These are phyloP conservation scores for Drosophila navojoa DNA, from an alignment of 1,140 invertebrate genomes.

Conservation along the genomic window DNA sequence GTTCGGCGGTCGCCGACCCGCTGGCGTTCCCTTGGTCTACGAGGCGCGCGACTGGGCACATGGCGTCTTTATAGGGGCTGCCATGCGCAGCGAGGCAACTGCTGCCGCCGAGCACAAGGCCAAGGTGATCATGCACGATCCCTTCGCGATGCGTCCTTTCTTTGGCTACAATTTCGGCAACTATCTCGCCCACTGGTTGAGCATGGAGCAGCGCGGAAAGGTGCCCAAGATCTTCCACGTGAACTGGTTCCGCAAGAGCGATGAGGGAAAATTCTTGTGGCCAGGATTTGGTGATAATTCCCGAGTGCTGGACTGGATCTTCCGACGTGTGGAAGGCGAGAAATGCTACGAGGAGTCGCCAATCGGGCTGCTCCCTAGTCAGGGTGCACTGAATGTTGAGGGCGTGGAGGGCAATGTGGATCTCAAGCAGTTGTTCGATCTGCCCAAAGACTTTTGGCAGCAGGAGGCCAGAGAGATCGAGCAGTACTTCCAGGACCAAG, in stretches of 20 bases:
- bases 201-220: constrained; percentile 87
- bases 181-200: constrained; percentile 95
- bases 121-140: constrained; percentile 96
- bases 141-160: constrained; percentile 98
- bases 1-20: constrained; percentile 95
- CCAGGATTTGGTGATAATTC: constrained; percentile 96
- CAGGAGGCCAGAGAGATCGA: constrained; percentile 93
- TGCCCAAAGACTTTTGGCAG: constrained; percentile 96
- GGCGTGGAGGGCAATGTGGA: constrained; percentile 87
- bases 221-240: constrained; percentile 95
- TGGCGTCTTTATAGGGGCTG: constrained; percentile 95
- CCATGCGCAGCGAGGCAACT: constrained; percentile 96
- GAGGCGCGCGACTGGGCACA: constrained; percentile 95
- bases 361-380: constrained; percentile 90
- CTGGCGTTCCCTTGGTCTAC: constrained; percentile 95
- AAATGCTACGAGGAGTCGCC: constrained; percentile 88
- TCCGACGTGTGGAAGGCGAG: constrained; percentile 90
- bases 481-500: constrained; percentile 96
- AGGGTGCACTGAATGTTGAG: constrained; percentile 88
- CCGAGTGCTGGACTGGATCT: constrained; percentile 95
- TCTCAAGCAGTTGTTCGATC: constrained; percentile 91
- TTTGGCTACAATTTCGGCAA: constrained; percentile 98
- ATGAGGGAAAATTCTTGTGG: constrained; percentile 93
- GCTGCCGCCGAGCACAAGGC: constrained; percentile 96
- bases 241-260: constrained; percentile 95